A percentile compares a stretch with the other conserved stretches of the same genome.
Conservation (phyloP, 2,888 invertebrate genomes). For the Sepiola atlantica region DNA sequence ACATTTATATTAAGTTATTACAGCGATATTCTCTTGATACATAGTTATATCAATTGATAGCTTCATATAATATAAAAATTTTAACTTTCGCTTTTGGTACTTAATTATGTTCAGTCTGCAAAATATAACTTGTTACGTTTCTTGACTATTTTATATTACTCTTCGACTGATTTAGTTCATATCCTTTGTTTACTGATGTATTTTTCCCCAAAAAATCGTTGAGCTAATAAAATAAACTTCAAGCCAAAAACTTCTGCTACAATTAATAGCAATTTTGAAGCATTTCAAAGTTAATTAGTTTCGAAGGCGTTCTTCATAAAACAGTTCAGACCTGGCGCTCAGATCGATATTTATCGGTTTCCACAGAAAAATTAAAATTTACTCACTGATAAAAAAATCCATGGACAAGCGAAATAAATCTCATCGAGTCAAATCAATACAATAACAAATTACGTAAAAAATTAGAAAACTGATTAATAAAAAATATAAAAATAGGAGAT, state of each 20-base stretch:
- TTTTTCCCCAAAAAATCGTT: too few species aligned
- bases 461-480: not conserved
- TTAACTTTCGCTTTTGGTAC: too few species aligned
- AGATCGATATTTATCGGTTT: not conserved
- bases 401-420: not conserved
- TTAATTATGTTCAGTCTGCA: too few species aligned
- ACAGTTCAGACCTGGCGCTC: not conserved
- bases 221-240: not conserved
- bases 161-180: too few species aligned
- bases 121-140: too few species aligned
- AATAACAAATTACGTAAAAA: not conserved
- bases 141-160: too few species aligned
- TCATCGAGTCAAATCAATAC: not conserved
- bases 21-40: too few species aligned
- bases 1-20: too few species aligned
- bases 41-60: too few species aligned
- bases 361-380: not conserved
- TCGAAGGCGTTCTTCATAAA: not conserved
- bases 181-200: too few species aligned
- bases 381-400: not conserved
- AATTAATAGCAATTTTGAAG: not conserved
- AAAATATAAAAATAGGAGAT: not conserved
- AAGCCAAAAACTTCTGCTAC: not conserved
- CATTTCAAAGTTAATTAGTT: conserved; percentile 10
- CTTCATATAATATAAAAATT: too few species aligned